Conservation (phyloP, 2,888 invertebrate species). For the Tethea ocularis region DNA sequence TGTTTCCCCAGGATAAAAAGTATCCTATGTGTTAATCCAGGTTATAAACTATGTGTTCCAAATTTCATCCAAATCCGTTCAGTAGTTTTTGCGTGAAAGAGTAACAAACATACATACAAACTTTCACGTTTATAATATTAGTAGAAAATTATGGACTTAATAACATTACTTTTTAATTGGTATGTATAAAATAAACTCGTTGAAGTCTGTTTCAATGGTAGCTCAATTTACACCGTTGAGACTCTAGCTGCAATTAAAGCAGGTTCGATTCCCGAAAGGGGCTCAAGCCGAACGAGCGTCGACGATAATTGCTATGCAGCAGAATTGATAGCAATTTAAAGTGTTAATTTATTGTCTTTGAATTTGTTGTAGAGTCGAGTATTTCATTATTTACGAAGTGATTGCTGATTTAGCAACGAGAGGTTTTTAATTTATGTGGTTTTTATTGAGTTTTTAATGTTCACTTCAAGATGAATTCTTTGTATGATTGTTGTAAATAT, state of each 20-base stretch:
- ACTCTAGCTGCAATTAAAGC: constrained; percentile 31
- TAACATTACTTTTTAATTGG: no score
- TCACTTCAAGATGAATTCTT: no score
- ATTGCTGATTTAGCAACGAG: background rate
- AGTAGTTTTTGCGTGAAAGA: no score
- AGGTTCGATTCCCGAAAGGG: constrained; percentile 24
- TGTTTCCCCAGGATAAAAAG: no score
- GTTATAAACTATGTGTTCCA: no score
- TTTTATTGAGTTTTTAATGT: background rate
- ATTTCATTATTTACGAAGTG: background rate
- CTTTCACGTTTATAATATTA: no score
- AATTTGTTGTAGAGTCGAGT: constrained; percentile 30
- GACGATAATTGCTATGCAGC: constrained; percentile 41
- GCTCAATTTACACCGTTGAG: background rate
- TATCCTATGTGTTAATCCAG: no score
- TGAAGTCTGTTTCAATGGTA: background rate
- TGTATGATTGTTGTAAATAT: no score
- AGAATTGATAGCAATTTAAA: constrained; percentile 44
- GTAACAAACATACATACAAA: no score
- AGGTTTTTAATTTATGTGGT: background rate
- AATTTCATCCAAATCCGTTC: no score
- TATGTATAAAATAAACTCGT: background rate
- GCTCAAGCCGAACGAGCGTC: constrained; percentile 27
- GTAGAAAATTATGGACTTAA: no score
- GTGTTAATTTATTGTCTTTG: constrained; percentile 41